Percentiles rank a stretch among this genome's conserved stretches.
Evolutionary conservation across 2,113 vertebrate genomes (phyloP).

Genomic region (Phylloscopus trochiloides): DNA sequence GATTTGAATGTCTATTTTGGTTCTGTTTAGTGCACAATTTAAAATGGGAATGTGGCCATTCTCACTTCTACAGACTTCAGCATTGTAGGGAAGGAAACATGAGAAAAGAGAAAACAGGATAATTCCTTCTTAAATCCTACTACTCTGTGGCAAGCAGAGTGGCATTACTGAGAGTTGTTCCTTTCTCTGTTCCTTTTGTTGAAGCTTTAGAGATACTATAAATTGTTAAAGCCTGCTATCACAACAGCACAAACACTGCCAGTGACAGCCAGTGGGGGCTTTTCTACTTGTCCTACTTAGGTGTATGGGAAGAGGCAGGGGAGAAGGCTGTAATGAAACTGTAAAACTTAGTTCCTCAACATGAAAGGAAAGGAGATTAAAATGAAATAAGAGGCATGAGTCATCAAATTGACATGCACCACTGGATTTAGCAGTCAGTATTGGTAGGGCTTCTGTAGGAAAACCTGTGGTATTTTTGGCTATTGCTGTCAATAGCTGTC

Average conservation of each 20-base stretch:
- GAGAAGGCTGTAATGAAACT: neutral
- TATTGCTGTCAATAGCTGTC: neutral
- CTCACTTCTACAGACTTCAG: neutral
- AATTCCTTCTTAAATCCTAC: neutral
- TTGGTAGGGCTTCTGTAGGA: neutral
- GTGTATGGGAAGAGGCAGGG: neutral
- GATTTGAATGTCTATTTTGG: neutral
- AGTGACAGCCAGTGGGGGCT: neutral
- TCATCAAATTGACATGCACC: neutral
- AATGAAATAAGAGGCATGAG: neutral
- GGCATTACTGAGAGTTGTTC: neutral
- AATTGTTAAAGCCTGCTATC: neutral
- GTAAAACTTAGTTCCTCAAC: neutral
- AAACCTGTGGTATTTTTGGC: slow-evolving; percentile 26
- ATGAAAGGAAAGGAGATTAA: slow-evolving; percentile 26
- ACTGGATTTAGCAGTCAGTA: neutral
- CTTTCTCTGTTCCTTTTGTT: neutral
- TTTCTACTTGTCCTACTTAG: neutral
- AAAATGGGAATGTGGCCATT: neutral
- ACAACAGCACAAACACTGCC: neutral
- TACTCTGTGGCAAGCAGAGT: neutral
- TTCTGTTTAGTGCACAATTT: neutral
- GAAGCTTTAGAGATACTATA: neutral
- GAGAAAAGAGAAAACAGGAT: neutral
- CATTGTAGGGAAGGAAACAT: neutral